Evolutionary conservation across 2,888 invertebrate species (phyloP), one percentile per base, ranked within the genome.

Genomic region (Eilema griseolum): DNA sequence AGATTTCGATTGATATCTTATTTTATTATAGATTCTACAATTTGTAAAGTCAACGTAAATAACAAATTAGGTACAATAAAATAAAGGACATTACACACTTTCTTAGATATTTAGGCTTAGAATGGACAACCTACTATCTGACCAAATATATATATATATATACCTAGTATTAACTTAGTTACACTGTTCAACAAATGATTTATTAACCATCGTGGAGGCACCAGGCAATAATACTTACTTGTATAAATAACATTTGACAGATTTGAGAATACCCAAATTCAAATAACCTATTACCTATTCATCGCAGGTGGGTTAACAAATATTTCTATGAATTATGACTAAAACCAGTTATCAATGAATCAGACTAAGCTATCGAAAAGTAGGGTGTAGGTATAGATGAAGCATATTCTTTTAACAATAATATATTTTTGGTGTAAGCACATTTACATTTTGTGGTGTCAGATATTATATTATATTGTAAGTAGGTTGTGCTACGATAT

Each of bases 261-360:
- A 7, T 52, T 52, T n/a, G 52, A 52, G 16, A 52, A 52, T n/a
- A 59, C 11, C 24, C 23, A 24, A 57, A 59, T 26, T 59, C 57
- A 59, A 59, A 59, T 24, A 23, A 59, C 23, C 14, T 24, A 26
- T 2, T 59, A 5, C 57, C 26, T 26, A 59, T 24, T 59, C 57
- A 14, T 59, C 57, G 57, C 14, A 59, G 57, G 57, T 59, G 24
- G 57, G 57, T 60, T 37, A 61, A 69, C 66, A 80, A 78, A 76
- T 64, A 75, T 61, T 81, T 77, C 82, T 57, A 12, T 65, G 75
- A 81, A 81, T 63, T 31, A 62, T 79, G 82, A 81, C 66, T 77
- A 70, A 74, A 72, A 65, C 70, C 20, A 61, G 70, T 67, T 66
- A 70, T 28, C 26, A 37, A 57, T 62, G 64, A 75, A 75, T 56